Evolutionary conservation across 1,140 invertebrate genomes (phyloP), one percentile per base, ranked within the genome.

Genomic region (Ceratina australensis): DNA sequence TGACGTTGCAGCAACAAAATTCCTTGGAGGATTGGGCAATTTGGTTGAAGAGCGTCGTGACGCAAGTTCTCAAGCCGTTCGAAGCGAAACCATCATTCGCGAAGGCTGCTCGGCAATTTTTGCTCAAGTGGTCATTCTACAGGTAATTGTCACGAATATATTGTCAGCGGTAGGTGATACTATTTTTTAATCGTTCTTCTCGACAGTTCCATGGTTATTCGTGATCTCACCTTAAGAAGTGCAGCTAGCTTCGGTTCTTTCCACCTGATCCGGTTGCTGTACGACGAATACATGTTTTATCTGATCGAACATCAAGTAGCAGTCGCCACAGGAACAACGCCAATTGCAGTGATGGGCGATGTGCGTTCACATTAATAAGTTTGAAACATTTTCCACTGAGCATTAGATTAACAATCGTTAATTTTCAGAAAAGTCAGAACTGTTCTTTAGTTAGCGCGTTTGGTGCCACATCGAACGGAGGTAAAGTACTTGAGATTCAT

Each of bases 211-310:
- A 97, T 99, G 95, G 97, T 99, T 18, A 98, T 99, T 85, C 93
- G 98, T 49, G 98, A 99, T 93, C 93, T 99, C 69, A 99, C 98
- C 54, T 93, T 99, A 65, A 94, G 98, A 87, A 99, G 98, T 81
- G 98, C 99, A 26, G 97, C 98, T 15, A 99, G 98, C 91, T 99
- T 99, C 93, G 99, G 99, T 52, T 99, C 98, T 72, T 99, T 99
- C 93, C 99, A 99, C 93, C 94, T 99, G 61, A 98, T 99, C 87
- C 95, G 98, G 60, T 93, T 99, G 81, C 93, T 99, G 24, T 99
- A 98, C 91, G 98, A 99, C 91, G 99, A 99, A 91, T 99, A 99
- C 90, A 99, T 99, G 96, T 99, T 99, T 93, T 99, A 99, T 92
- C 94, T 99, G 81, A 97, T 99, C 83, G 99, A 99, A 92, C 97